These are phyloP conservation scores for Chiloscyllium plagiosum DNA, from an alignment of 2,113 vertebrate genomes.

Conservation along the genomic window DNA sequence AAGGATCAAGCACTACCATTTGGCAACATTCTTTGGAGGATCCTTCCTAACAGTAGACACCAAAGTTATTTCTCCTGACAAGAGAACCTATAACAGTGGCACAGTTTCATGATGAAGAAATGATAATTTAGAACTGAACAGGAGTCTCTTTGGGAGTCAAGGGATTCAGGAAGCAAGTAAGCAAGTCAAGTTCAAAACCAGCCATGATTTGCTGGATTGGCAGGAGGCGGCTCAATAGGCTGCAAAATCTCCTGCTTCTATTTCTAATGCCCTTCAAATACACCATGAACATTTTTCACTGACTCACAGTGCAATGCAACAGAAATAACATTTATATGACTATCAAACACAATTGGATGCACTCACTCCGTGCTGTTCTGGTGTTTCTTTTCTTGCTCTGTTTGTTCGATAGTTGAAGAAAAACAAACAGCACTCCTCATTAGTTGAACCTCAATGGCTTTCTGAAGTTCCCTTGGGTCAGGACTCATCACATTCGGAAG, in stretches of 20 bases:
- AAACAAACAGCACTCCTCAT: conserved; percentile 81
- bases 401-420: conserved; percentile 64
- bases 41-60: neutral
- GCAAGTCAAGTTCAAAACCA: neutral
- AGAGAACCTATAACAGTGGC: neutral
- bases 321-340: neutral
- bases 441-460: conserved; percentile 92
- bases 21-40: neutral
- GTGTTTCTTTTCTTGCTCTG: conserved; percentile 74
- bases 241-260: too few relatives aligned
- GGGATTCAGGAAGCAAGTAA: neutral
- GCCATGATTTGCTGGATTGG: too few relatives aligned
- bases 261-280: neutral
- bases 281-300: neutral
- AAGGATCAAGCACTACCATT: neutral
- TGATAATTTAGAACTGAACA: neutral
- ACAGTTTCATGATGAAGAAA: neutral
- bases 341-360: neutral
- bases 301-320: neutral
- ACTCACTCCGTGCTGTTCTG: conserved; percentile 78
- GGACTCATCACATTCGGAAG: conserved; percentile 87
- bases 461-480: conserved; percentile 90
- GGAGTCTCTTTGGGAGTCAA: neutral
- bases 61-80: neutral
- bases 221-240: neutral